phyloP scores from a whole-genome alignment of 2,888 invertebrate genomes.

The Cyaniris semiargus region DNA sequence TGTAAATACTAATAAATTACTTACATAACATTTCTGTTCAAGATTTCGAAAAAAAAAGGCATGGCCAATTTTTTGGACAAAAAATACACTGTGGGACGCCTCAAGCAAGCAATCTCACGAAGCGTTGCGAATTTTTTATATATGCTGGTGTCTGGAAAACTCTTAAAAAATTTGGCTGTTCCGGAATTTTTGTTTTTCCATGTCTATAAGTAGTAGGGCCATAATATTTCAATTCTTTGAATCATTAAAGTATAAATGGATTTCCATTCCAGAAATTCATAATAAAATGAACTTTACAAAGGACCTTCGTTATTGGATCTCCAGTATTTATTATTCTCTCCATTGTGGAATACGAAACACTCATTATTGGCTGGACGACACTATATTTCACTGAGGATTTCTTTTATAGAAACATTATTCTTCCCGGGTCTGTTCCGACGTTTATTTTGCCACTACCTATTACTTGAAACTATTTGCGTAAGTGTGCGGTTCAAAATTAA shows the following conservation, averaged over 20 bases:
- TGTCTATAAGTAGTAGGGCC: background rate
- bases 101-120: too few species aligned
- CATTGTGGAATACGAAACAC: slow-evolving; percentile 17
- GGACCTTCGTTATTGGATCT: slow-evolving; percentile 24
- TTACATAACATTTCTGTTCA: too few species aligned
- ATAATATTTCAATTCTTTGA: background rate
- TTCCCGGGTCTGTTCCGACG: background rate
- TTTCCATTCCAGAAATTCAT: slow-evolving; percentile 4
- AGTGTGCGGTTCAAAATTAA: too few species aligned
- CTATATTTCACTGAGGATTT: slow-evolving; percentile 23
- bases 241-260: background rate
- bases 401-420: slow-evolving; percentile 23
- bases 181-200: too few species aligned
- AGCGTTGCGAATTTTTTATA: too few species aligned
- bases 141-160: too few species aligned
- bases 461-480: background rate
- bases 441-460: slow-evolving; percentile 10
- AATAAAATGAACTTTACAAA: slow-evolving; percentile 14
- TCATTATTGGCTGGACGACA: slow-evolving; percentile 26
- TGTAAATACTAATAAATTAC: too few species aligned
- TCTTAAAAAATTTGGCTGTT: too few species aligned
- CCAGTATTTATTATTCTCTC: slow-evolving; percentile 25
- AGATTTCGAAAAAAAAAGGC: too few species aligned
- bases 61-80: too few species aligned
- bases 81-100: too few species aligned